Conservation (phyloP, 2,888 invertebrate genomes). For the Dolichomitus sp. region DNA sequence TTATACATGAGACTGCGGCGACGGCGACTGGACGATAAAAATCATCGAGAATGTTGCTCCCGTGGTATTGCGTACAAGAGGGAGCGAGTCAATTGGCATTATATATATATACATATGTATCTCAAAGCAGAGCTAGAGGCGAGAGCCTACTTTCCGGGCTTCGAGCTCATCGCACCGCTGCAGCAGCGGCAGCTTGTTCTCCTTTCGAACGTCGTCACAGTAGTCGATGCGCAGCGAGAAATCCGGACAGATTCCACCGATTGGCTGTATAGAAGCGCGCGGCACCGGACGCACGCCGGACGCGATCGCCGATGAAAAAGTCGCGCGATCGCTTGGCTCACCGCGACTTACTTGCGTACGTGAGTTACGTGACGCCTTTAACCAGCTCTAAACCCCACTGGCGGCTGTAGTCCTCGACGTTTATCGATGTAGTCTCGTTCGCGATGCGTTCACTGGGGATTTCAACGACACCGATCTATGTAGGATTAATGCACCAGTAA, state of each 20-base stretch:
- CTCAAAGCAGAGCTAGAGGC: slow-evolving; percentile 23
- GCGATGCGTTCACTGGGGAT: slow-evolving; percentile 15
- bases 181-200: slow-evolving; percentile 58
- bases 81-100: background rate
- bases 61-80: slow-evolving; percentile 27
- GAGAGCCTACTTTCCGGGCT: slow-evolving; percentile 77
- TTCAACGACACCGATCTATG: slow-evolving; percentile 43
- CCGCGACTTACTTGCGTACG: slow-evolving; percentile 72
- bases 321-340: slow-evolving; percentile 39
- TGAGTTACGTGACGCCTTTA: slow-evolving; percentile 81
- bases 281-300: slow-evolving; percentile 46
- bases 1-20: slow-evolving; percentile 47
- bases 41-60: slow-evolving; percentile 78
- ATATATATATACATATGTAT: slow-evolving; percentile 11
- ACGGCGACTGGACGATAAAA: slow-evolving; percentile 72
- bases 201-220: slow-evolving; percentile 61
- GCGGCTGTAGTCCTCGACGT: slow-evolving; percentile 24
- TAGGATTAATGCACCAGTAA: background rate
- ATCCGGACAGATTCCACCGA: slow-evolving; percentile 45
- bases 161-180: slow-evolving; percentile 47
- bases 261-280: slow-evolving; percentile 21
- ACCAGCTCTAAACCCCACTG: background rate
- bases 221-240: slow-evolving; percentile 31
- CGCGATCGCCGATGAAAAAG: slow-evolving; percentile 52
- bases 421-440: slow-evolving; percentile 30